A percentile compares a stretch with the other conserved stretches of the same genome.
phyloP scores from a whole-genome alignment of 2,888 invertebrate species.

The Odontocolon sp. region DNA sequence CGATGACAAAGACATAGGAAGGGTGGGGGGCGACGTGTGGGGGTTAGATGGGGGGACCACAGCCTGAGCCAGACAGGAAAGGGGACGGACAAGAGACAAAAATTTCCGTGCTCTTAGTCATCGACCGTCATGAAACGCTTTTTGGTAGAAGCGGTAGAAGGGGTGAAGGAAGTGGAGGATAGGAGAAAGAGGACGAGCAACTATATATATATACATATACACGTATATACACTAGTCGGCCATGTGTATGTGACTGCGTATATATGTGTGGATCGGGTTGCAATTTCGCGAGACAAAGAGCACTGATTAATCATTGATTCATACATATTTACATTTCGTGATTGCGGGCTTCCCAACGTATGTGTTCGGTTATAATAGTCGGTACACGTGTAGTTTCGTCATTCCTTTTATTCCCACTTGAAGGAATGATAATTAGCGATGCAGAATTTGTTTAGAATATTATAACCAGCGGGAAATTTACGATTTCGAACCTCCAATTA shows the following conservation, averaged over 20 bases:
- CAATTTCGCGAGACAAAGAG: conserved; percentile 60
- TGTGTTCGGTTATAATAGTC: conserved; percentile 2
- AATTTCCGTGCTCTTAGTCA: conserved; percentile 62
- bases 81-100: conserved; percentile 56
- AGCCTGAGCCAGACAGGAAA: conserved; percentile 34
- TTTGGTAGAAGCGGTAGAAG: conserved; percentile 41
- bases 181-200: conserved; percentile 5
- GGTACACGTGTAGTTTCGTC: neutral
- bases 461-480: neutral
- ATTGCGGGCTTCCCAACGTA: conserved; percentile 45
- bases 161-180: conserved; percentile 7
- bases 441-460: neutral
- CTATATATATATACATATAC: neutral
- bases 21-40: conserved; percentile 6
- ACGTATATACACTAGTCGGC: neutral
- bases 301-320: conserved; percentile 62
- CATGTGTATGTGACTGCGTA: conserved; percentile 7
- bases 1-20: conserved; percentile 61
- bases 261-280: conserved; percentile 51
- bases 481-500: too few relatives aligned
- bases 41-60: conserved; percentile 51
- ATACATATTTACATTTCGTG: conserved; percentile 56
- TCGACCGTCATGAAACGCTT: conserved; percentile 59
- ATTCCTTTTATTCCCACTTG: conserved; percentile 9
- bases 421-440: too few relatives aligned